Evolutionary conservation across 2,113 vertebrate genomes (phyloP), one percentile per base, ranked within the genome.

Genomic region (Oxyura jamaicensis): DNA sequence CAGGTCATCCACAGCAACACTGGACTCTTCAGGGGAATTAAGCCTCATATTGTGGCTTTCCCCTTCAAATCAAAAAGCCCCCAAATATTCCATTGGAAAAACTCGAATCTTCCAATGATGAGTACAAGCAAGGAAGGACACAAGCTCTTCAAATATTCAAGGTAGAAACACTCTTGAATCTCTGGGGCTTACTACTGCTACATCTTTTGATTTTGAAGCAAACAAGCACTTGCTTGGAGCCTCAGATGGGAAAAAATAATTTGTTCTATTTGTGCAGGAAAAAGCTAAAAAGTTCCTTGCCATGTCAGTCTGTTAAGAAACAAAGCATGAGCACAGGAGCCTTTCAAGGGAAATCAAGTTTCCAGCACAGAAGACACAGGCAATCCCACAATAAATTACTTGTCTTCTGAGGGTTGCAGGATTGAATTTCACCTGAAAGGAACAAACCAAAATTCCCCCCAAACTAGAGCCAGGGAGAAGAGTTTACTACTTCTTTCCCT

Each of bases 41-140:
- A 94, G 58, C 58, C 86, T 92, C 62, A 63, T 17, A 82, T 66
- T 67, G 44, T 44, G 96, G 96, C 41, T 93, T 96, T 96, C 88
- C 86, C 86, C 81, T 95, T 88, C 36, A 60, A 88, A 92, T 86
- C 48, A 82, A 92, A 96, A 96, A 96, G 22, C 56, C 91, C 95
- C 89, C 44, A 94, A 91, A 95, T 92, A 89, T 83, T 96, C 92
- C 91, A 91, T 59, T 83, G 96, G 85, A 96, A 96, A 96, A 90
- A 89, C 41, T 21, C 79, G 29, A 92, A 67, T 52, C 67, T 95
- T 93, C 67, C 86, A 62, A 42, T 39, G 62, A 83, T 1, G 11
- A 74, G 66, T 79, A 86, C 23, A 91, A 78, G 53, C 26, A 84
- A 94, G 46, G 48, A 91, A 88, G 52, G 68, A 71, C 36, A 91